Evolutionary conservation across 2,888 invertebrate species (phyloP), one percentile per base, ranked within the genome.

Genomic region (Lissonota sp.): DNA sequence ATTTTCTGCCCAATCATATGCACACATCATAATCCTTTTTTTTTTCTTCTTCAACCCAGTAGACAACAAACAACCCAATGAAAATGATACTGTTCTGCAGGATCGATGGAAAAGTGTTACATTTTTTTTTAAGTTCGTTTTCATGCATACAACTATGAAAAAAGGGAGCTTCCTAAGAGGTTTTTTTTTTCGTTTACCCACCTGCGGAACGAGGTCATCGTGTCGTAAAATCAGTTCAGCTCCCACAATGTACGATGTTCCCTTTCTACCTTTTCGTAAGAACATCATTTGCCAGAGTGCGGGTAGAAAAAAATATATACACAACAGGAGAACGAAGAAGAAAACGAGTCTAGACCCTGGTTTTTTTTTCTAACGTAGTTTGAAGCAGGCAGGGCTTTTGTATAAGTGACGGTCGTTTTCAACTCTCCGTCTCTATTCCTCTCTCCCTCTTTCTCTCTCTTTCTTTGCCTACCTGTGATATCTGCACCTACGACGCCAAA

Each of bases 161-260:
- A 1, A 42, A 44, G 6, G 58, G n/a, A 6, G 26, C 16, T 12
- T 26, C 26, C 37, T 12, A 44, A 26, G 10, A 26, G 67, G 10
- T 16, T 37, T n/a, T 26, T n/a, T 49, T 75, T 69, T 62, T 60
- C 14, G 6, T 8, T 60, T 16, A 16, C 14, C 26, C 63, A 74
- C 64, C 64, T 66, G 73, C 44, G 73, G 46, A 74, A 74, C 53
- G 49, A 37, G 80, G 75, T 80, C 80, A 80, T 39, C 75, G 57
- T 76, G 71, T 67, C 75, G 63, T 64, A 60, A 80, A 80, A 80
- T 80, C 66, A 53, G 39, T 51, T 46, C 57, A 58, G 8, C 4
- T 1, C 46, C 12, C 51, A 7, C 6, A 63, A 51, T 66, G 42
- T 2, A 26, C 26, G 26, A 1, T 26, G 14, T 58, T 57, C 60